Evolutionary conservation across 1,140 invertebrate species (phyloP).

Genomic region (Aricia agestis): DNA sequence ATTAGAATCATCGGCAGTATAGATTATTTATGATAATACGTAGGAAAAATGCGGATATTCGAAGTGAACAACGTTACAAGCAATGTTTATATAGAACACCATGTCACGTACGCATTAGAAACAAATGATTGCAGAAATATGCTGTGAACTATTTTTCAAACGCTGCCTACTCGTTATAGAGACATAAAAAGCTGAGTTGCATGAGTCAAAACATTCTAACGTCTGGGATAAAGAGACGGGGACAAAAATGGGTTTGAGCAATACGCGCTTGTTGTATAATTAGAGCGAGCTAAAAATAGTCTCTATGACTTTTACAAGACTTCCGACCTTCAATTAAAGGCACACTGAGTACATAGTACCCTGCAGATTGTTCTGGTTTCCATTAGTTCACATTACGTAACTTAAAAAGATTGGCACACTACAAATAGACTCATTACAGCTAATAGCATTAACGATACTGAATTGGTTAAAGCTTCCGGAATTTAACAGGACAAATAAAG

Average conservation of each 20-base stretch:
- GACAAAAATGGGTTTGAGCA: constrained; percentile 43
- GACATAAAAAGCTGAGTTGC: constrained; percentile 23
- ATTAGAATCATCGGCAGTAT: background rate
- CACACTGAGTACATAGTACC: constrained; percentile 5
- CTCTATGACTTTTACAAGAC: constrained; percentile 47
- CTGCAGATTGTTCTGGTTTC: constrained; percentile 38
- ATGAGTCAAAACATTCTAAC: constrained; percentile 27
- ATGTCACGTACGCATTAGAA: constrained; percentile 6
- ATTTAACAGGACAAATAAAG: background rate
- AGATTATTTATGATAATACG: constrained; percentile 9
- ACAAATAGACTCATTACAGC: constrained; percentile 39
- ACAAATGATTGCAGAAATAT: background rate
- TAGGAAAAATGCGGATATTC: background rate
- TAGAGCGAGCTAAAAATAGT: constrained; percentile 60
- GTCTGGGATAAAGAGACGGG: constrained; percentile 19
- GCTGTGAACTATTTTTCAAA: constrained; percentile 21
- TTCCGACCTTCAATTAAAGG: constrained; percentile 55
- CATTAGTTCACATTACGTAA: constrained; percentile 35
- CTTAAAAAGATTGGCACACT: constrained; percentile 40
- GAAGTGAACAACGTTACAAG: background rate
- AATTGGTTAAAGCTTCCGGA: constrained; percentile 22
- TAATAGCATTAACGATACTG: constrained; percentile 25
- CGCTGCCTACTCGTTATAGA: constrained; percentile 24
- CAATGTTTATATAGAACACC: constrained; percentile 4
- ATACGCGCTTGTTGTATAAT: constrained; percentile 50